A percentile compares a stretch with the other conserved stretches of the same genome.
Evolutionary conservation across 64 coral and sea anemone species (phyloP).

Genomic region (Pocillopora damicornis): DNA sequence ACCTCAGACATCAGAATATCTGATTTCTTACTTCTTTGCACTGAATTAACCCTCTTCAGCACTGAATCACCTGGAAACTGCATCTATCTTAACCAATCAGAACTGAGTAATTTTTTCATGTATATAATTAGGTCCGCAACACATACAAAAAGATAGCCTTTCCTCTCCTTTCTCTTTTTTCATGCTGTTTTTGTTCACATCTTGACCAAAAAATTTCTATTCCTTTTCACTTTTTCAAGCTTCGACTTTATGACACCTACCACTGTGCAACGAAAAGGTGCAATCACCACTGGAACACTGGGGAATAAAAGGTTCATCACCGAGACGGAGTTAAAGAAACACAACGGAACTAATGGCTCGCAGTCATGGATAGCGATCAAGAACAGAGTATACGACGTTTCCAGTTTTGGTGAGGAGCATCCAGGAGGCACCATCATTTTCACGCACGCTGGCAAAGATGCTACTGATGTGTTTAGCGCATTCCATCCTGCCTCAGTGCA

Average conservation of each 20-base stretch:
- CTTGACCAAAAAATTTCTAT: neutral
- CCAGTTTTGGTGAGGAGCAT: neutral
- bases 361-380: slow-evolving; percentile 13
- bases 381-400: slow-evolving; percentile 13
- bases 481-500: slow-evolving; percentile 6
- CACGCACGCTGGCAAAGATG: slow-evolving; percentile 1
- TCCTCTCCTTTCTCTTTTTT: too few relatives aligned
- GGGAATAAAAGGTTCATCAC: neutral
- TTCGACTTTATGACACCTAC: neutral
- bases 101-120: too few relatives aligned
- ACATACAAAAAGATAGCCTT: too few relatives aligned
- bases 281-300: neutral
- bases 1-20: too few relatives aligned
- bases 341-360: slow-evolving; percentile 10
- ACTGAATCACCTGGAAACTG: too few relatives aligned
- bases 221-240: neutral
- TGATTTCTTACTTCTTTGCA: too few relatives aligned
- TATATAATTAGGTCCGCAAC: too few relatives aligned
- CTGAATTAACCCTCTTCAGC: too few relatives aligned
- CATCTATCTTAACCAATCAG: too few relatives aligned
- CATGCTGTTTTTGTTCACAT: too few relatives aligned
- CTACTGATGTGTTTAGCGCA: neutral
- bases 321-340: slow-evolving; percentile 2
- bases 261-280: neutral
- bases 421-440: slow-evolving; percentile 12